Base-by-base conservation (phyloP, 2,888 invertebrate genomes). In the Dorcus hopei region DNA sequence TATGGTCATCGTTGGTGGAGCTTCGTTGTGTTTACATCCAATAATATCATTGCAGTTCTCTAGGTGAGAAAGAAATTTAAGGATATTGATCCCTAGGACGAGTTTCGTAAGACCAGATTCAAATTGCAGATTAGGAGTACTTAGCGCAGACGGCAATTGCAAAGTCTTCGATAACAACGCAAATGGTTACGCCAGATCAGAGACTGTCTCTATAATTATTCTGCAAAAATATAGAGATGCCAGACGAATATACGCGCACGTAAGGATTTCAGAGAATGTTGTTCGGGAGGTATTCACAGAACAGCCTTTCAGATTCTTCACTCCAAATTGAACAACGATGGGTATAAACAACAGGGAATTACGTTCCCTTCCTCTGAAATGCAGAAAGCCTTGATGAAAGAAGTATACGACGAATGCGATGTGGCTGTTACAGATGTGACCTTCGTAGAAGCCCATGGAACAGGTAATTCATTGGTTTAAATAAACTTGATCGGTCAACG, bases 141-240 rank as follows among this genome's bases (percentile, higher is more conserved):
- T 97, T 3, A 90, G 95, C 2, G 80, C 85, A 0, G 91, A 95
- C 63, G 97, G 97, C 0, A 84, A 84, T 50, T 97, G 97, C 78
- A 93, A 93, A 72, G 89, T 92, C 43, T 97, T 98, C 74, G 97
- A 98, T 77, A 87, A 87, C 63, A 82, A 85, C 51, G 92, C 89
- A 14, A 84, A 88, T 68, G 94, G 95, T 0, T 95, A 94, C 69
- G 89, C 87, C 0, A 84, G 94, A n/a, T 88, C 92, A 9, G 95
- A 95, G 76, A 87, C 90, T 0, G 80, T 92, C 3, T 85, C 84
- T 3, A 86, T 87, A 0, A 71, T 89, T 40, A 85, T 88, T 67
- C 72, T 95, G 14, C 93, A 95, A 74, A 90, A 87, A 66, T 83
- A 76, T 0, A 74, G 76, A 58, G 72, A 76, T 52, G 80, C 83